Conservation (phyloP, 92 coral and sea anemone species). For the Isaurus tuberculatus region DNA sequence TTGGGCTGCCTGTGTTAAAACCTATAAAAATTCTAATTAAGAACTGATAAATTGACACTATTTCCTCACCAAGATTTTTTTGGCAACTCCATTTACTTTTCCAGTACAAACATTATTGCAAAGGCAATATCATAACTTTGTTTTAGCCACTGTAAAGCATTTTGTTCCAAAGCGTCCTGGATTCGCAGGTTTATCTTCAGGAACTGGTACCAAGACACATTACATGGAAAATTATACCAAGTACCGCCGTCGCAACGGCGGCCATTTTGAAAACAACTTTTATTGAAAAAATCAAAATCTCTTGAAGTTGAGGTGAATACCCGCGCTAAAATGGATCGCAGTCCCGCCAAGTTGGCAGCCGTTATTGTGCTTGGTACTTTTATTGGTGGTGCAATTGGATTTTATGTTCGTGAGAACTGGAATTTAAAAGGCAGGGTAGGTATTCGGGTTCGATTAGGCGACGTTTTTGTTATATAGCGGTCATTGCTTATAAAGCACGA, state of each 20-base stretch:
- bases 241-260: background rate
- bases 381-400: constrained; percentile 67
- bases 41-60: too few species aligned
- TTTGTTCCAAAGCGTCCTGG: too few species aligned
- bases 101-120: too few species aligned
- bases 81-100: too few species aligned
- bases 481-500: background rate
- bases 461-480: background rate
- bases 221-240: background rate
- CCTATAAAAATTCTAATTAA: too few species aligned
- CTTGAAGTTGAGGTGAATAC: background rate
- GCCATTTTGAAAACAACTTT: too few species aligned
- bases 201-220: background rate
- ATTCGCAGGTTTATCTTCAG: too few species aligned
- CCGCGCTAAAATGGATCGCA: constrained; percentile 8
- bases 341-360: constrained; percentile 41
- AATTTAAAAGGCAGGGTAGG: constrained; percentile 62
- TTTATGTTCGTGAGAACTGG: constrained; percentile 69
- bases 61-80: too few species aligned
- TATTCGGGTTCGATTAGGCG: background rate
- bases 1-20: too few species aligned
- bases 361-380: constrained; percentile 66
- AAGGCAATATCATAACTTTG: too few species aligned
- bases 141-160: too few species aligned
- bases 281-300: background rate